These are phyloP conservation scores for Cynopterus brachyotis DNA, from an alignment of 2,113 vertebrate genomes.

Conservation along the genomic window DNA sequence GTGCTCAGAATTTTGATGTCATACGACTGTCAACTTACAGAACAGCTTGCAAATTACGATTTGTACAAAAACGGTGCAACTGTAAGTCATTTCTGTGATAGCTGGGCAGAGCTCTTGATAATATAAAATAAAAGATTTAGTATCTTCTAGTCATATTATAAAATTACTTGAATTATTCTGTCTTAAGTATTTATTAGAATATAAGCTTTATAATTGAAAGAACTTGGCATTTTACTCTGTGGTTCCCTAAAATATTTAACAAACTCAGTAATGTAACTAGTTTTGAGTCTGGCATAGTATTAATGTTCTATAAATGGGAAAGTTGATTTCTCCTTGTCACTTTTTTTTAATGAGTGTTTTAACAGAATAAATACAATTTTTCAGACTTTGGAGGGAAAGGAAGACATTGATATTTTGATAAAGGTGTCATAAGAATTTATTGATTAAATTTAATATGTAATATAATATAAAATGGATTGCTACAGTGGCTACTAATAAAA, in stretches of 20 bases:
- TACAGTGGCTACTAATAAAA: background rate
- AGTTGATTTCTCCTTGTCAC: slow-evolving; percentile 15
- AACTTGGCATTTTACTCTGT: background rate
- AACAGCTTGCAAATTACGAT: slow-evolving; percentile 97
- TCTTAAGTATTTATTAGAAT: slow-evolving; percentile 1
- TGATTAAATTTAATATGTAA: slow-evolving; percentile 33
- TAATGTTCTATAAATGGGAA: background rate
- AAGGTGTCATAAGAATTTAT: background rate
- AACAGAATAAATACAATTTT: background rate
- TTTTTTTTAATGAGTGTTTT: background rate
- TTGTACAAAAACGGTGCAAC: slow-evolving; percentile 97
- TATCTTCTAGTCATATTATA: background rate
- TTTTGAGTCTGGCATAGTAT: background rate
- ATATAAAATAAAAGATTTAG: background rate
- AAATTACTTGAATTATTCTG: slow-evolving; percentile 36
- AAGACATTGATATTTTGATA: slow-evolving; percentile 29
- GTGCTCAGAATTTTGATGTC: slow-evolving; percentile 98
- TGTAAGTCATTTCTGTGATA: slow-evolving; percentile 87
- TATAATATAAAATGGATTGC: background rate
- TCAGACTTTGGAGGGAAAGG: slow-evolving; percentile 11
- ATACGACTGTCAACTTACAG: slow-evolving; percentile 97
- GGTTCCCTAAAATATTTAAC: background rate
- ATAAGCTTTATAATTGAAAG: background rate
- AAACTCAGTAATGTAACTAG: background rate
- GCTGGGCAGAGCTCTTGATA: background rate